Percentiles rank a stretch among this genome's conserved stretches.
Conservation (phyloP, 2,113 vertebrate species). For the Microcebus lehilahytsara region DNA sequence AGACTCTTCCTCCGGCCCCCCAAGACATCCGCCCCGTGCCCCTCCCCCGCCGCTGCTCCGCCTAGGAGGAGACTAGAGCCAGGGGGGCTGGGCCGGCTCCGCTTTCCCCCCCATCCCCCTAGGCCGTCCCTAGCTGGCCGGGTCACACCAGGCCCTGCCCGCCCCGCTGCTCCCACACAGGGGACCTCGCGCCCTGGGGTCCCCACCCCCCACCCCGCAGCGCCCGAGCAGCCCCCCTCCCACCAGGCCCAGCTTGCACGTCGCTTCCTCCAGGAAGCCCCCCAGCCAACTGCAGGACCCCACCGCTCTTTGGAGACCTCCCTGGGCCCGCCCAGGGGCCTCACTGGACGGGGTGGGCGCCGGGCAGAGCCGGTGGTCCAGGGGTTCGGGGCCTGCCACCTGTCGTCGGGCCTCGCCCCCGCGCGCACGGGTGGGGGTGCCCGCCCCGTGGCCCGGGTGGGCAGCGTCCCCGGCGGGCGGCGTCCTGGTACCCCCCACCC, state of each 20-base stretch:
- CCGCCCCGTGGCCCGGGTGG: background rate
- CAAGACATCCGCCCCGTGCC: background rate
- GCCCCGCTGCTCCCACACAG: background rate
- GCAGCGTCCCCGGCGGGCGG: background rate
- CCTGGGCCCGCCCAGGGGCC: background rate
- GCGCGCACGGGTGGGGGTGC: background rate
- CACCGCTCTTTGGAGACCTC: background rate
- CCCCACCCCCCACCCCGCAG: no score
- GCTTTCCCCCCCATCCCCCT: no score
- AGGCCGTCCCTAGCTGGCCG: no score
- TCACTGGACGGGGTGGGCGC: background rate
- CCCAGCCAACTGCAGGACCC: background rate
- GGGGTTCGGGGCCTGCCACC: background rate
- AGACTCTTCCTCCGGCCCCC: background rate
- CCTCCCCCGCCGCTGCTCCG: background rate
- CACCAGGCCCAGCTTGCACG: no score
- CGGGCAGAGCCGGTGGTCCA: background rate
- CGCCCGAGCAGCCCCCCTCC: background rate
- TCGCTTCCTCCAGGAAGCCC: conserved; percentile 21
- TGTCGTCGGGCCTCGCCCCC: background rate
- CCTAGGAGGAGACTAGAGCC: no score
- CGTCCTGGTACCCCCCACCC: background rate
- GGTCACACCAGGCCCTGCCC: background rate
- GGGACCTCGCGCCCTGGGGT: no score
- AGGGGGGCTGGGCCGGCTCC: background rate